Percentiles rank a stretch among this genome's conserved stretches.
phyloP scores from a whole-genome alignment of 92 coral and sea anemone species.

The Parazoanthus swiftii region DNA sequence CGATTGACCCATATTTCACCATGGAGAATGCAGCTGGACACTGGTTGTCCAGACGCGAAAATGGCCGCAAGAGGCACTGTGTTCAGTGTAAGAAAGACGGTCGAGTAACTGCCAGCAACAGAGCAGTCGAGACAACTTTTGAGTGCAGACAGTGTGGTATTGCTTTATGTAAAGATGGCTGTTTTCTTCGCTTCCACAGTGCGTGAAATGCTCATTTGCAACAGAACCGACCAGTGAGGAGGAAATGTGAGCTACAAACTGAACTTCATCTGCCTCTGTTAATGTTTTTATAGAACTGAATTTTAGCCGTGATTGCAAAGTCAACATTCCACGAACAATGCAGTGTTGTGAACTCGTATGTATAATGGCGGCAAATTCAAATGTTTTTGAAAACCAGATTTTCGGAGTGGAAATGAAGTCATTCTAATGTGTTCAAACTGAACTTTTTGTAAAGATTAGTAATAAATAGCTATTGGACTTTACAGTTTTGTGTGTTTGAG shows the following conservation, averaged over 20 bases:
- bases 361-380: background rate
- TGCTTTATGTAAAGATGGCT: conserved; percentile 1
- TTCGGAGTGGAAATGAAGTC: conserved; percentile 8
- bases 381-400: conserved; percentile 11
- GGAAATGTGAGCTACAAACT: background rate
- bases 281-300: conserved; percentile 2
- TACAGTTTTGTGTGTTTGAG: no score
- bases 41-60: no score
- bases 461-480: no score
- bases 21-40: no score
- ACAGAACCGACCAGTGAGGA: no score
- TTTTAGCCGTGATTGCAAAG: background rate
- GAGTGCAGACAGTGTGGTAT: background rate
- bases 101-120: background rate
- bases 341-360: background rate
- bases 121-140: background rate
- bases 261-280: conserved; percentile 1
- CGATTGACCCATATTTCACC: no score
- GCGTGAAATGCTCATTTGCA: background rate
- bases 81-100: no score
- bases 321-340: background rate
- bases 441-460: no score
- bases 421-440: background rate
- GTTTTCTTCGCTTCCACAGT: conserved; percentile 15
- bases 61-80: no score